phyloP scores from a whole-genome alignment of 2,113 vertebrate species.

The Odocoileus hemionus region DNA sequence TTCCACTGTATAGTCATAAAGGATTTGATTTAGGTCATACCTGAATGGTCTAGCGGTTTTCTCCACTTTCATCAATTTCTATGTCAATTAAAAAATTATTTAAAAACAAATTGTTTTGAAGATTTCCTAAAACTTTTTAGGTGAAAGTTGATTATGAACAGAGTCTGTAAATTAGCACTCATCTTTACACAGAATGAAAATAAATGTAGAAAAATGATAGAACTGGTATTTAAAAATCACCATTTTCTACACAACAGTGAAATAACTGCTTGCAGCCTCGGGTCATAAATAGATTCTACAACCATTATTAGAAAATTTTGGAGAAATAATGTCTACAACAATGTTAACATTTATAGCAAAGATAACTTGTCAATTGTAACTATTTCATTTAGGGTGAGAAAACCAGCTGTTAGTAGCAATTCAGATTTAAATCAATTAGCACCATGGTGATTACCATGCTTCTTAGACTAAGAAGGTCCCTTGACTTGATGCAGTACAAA shows the following conservation, averaged over 20 bases:
- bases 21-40: neutral
- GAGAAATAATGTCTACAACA: neutral
- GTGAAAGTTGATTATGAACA: neutral
- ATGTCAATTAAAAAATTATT: neutral
- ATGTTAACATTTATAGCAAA: neutral
- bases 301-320: neutral
- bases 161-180: neutral
- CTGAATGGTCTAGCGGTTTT: neutral
- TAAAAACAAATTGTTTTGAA: neutral
- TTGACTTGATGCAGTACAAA: neutral
- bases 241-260: neutral
- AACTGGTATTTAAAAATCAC: neutral
- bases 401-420: neutral
- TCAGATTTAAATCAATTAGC: neutral
- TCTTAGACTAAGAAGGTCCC: neutral
- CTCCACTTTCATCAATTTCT: neutral
- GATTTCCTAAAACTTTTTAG: neutral
- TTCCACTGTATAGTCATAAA: neutral
- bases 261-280: neutral
- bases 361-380: neutral
- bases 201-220: neutral
- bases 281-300: neutral
- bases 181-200: neutral
- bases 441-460: accelerated
- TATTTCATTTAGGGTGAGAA: neutral